These are phyloP conservation scores for Clarias macrocephalus DNA, from an alignment of 2,113 vertebrate genomes.

Conservation along the genomic window DNA sequence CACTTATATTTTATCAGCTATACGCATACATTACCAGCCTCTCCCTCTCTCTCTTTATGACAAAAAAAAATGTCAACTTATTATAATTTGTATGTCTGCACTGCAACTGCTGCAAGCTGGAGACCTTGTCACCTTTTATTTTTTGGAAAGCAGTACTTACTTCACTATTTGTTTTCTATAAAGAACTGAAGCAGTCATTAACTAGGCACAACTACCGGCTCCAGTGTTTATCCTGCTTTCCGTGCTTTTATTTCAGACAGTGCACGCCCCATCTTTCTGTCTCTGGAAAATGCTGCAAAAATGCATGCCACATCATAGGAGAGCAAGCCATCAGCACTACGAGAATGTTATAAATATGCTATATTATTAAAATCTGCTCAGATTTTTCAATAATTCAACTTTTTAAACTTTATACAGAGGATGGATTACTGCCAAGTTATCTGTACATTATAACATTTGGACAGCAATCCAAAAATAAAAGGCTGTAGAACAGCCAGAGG, in stretches of 20 bases:
- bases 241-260: constrained; percentile 24
- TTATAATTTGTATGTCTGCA: background rate
- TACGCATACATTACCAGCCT: too few species aligned
- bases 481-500: background rate
- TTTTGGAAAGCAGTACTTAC: constrained; percentile 46
- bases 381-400: background rate
- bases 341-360: background rate
- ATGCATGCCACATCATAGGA: constrained; percentile 9
- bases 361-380: background rate
- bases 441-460: background rate
- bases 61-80: background rate
- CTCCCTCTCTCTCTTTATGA: background rate
- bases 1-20: background rate
- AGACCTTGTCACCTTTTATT: constrained; percentile 27
- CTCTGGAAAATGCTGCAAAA: constrained; percentile 6
- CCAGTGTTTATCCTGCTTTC: constrained; percentile 33
- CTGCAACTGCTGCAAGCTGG: background rate
- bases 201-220: constrained; percentile 31
- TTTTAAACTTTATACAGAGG: background rate
- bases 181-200: constrained; percentile 42
- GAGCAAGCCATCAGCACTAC: background rate
- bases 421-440: background rate
- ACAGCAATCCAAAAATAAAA: background rate
- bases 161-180: constrained; percentile 43
- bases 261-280: constrained; percentile 27